Conservation (phyloP, 2,113 vertebrate species). For the Pygoscelis antarcticus region DNA sequence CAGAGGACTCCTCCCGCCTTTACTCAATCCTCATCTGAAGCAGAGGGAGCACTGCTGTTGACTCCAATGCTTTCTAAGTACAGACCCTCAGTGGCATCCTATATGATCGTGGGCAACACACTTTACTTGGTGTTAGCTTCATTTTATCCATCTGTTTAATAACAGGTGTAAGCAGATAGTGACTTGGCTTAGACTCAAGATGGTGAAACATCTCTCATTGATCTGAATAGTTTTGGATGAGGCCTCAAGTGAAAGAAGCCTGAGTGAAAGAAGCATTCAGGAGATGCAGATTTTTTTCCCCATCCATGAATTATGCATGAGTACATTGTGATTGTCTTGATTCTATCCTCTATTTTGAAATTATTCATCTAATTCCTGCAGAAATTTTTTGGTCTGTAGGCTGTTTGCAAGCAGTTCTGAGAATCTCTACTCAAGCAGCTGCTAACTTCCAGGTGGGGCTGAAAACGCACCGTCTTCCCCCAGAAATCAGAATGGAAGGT, state of each 20-base stretch:
- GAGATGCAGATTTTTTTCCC: not conserved
- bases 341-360: slow-evolving; percentile 43
- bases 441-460: not conserved
- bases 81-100: not conserved
- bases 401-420: slow-evolving; percentile 1
- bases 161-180: not conserved
- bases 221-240: slow-evolving; percentile 22
- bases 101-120: not conserved
- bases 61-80: not conserved
- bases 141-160: not conserved
- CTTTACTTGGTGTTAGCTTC: not conserved
- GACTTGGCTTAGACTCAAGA: not conserved
- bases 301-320: slow-evolving; percentile 33
- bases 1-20: not conserved
- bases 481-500: not conserved
- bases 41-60: not conserved
- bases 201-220: slow-evolving; percentile 9
- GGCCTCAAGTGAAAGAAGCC: slow-evolving; percentile 12
- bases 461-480: not conserved
- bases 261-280: slow-evolving; percentile 42
- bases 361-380: slow-evolving; percentile 39
- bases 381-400: not conserved
- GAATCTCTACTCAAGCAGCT: not conserved
- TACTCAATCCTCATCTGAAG: not conserved
- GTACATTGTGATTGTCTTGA: slow-evolving; percentile 56